Percentiles rank a stretch among this genome's conserved stretches.
Evolutionary conservation across 1,140 invertebrate genomes (phyloP).

Genomic region (Rhagoletis zephyria): DNA sequence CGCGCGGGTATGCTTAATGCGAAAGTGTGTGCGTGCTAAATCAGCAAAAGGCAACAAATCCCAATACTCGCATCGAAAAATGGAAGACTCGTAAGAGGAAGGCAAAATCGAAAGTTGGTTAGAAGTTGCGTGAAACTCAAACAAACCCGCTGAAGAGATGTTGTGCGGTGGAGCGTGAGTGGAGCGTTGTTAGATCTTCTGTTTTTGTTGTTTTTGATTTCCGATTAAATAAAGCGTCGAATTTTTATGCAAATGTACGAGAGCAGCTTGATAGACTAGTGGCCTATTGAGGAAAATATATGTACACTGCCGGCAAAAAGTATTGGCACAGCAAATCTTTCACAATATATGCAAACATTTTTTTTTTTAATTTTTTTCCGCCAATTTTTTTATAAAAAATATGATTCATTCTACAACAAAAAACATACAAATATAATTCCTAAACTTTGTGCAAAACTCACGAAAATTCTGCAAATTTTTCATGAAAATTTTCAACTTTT

Average conservation of each 20-base stretch:
- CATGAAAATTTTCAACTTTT: too few relatives aligned
- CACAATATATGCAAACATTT: too few relatives aligned
- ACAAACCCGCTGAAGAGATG: neutral
- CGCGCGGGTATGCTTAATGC: neutral
- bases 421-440: too few relatives aligned
- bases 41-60: conserved; percentile 51
- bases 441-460: too few relatives aligned
- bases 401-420: too few relatives aligned
- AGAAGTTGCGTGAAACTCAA: conserved; percentile 44
- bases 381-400: too few relatives aligned
- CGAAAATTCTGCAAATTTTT: too few relatives aligned
- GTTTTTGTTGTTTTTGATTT: conserved; percentile 33
- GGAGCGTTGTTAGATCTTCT: neutral
- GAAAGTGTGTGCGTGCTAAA: conserved; percentile 15
- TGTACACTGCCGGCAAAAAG: too few relatives aligned
- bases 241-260: neutral
- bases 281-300: neutral
- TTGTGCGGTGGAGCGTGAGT: neutral
- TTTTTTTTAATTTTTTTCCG: too few relatives aligned
- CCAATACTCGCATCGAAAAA: neutral
- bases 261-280: neutral
- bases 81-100: neutral
- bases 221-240: conserved; percentile 7
- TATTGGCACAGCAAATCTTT: too few relatives aligned
- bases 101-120: conserved; percentile 37